Conservation (phyloP, 2,113 vertebrate species). For the Malurus cyaneus region DNA sequence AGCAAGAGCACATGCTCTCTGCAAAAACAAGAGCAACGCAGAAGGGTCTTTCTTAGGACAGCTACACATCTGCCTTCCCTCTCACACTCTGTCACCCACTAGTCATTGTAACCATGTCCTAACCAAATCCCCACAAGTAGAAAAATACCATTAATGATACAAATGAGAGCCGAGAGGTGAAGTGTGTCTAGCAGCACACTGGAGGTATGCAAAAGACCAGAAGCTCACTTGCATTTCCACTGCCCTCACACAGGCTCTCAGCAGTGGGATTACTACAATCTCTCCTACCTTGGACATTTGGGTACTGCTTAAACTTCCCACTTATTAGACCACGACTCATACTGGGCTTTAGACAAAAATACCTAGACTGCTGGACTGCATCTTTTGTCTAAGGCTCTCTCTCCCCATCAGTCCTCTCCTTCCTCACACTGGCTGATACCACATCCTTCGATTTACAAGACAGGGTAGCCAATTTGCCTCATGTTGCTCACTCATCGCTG, state of each 20-base stretch:
- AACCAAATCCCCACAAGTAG: not conserved
- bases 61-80: not conserved
- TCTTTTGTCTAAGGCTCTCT: not conserved
- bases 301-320: not conserved
- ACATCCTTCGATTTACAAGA: not conserved
- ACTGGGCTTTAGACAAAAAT: not conserved
- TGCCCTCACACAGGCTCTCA: not conserved
- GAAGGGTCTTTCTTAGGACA: accelerated
- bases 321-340: not conserved
- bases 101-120: not conserved
- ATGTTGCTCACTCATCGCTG: accelerated
- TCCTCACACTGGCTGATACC: not conserved
- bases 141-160: not conserved
- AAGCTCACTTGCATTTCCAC: not conserved
- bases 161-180: not conserved
- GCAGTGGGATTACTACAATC: not conserved
- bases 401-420: not conserved
- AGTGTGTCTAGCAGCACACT: not conserved
- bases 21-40: accelerated
- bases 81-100: not conserved
- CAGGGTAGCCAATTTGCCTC: not conserved
- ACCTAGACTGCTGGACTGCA: not conserved
- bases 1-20: not conserved
- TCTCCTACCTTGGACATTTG: not conserved
- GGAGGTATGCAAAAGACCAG: not conserved